phyloP scores from a whole-genome alignment of 2,113 vertebrate species.

The Castor canadensis region DNA sequence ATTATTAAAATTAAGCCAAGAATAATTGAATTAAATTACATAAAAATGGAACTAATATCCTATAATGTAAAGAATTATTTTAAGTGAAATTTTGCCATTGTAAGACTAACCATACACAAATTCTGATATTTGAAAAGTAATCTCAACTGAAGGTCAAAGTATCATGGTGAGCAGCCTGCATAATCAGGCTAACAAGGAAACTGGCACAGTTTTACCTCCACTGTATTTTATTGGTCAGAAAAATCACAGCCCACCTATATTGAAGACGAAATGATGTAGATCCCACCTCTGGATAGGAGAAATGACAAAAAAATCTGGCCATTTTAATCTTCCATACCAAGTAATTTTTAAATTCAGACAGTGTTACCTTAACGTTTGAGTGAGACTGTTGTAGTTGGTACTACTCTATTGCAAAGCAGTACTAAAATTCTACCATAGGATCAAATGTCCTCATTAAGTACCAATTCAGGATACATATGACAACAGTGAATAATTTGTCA shows the following conservation, averaged over 20 bases:
- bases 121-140: constrained; percentile 34
- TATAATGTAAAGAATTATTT: constrained; percentile 29
- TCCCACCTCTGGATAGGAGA: neutral
- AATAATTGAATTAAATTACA: neutral
- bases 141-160: neutral
- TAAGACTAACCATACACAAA: neutral
- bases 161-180: neutral
- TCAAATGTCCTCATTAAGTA: constrained; percentile 43
- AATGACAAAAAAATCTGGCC: neutral
- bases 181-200: constrained; percentile 3
- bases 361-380: constrained; percentile 41
- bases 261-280: neutral
- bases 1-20: constrained; percentile 46
- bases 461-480: constrained; percentile 41
- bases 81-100: constrained; percentile 32
- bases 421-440: constrained; percentile 44
- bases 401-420: constrained; percentile 43
- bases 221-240: neutral
- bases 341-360: constrained; percentile 32
- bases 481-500: constrained; percentile 66
- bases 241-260: neutral
- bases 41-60: neutral
- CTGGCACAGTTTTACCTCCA: neutral
- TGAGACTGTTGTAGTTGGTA: constrained; percentile 10
- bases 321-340: neutral